A percentile compares a stretch with the other conserved stretches of the same genome.
Conservation (phyloP, 2,113 vertebrate genomes). For the Cyprinodon variegatus region DNA sequence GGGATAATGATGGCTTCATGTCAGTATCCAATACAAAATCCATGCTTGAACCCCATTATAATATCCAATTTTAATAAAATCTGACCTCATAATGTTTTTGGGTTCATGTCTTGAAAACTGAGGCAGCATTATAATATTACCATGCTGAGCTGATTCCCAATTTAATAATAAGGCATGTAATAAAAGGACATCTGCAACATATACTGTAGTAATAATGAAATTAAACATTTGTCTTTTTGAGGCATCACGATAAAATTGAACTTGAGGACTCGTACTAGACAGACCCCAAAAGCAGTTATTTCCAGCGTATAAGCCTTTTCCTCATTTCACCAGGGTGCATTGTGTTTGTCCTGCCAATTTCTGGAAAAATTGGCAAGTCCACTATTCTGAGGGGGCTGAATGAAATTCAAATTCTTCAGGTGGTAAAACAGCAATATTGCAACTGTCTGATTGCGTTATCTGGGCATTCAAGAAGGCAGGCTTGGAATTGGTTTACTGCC, state of each 20-base stretch:
- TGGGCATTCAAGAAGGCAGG: slow-evolving; percentile 75
- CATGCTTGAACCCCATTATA: slow-evolving; percentile 6
- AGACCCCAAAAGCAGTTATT: slow-evolving; percentile 53
- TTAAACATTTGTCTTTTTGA: slow-evolving; percentile 58
- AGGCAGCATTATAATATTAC: slow-evolving; percentile 40
- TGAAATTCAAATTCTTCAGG: slow-evolving; percentile 79
- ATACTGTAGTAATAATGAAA: slow-evolving; percentile 53
- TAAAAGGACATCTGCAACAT: slow-evolving; percentile 49
- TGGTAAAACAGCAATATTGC: slow-evolving; percentile 78
- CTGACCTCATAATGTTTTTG: slow-evolving; percentile 42
- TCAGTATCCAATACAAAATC: slow-evolving; percentile 6
- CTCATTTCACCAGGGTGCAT: slow-evolving; percentile 64
- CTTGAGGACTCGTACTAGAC: slow-evolving; percentile 39
- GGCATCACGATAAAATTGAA: slow-evolving; percentile 65
- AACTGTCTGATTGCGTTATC: slow-evolving; percentile 78
- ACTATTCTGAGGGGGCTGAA: slow-evolving; percentile 69
- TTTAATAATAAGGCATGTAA: slow-evolving; percentile 68
- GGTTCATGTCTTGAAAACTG: slow-evolving; percentile 44
- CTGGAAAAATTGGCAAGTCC: slow-evolving; percentile 68
- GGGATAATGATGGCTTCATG: background rate
- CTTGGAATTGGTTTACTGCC: slow-evolving; percentile 79
- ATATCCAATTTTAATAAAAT: slow-evolving; percentile 48
- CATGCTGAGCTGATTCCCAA: slow-evolving; percentile 67
- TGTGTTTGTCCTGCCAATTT: slow-evolving; percentile 73
- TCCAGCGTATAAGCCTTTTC: slow-evolving; percentile 64